Conservation (phyloP, 2,113 vertebrate species). For the Syngnathus scovelli region DNA sequence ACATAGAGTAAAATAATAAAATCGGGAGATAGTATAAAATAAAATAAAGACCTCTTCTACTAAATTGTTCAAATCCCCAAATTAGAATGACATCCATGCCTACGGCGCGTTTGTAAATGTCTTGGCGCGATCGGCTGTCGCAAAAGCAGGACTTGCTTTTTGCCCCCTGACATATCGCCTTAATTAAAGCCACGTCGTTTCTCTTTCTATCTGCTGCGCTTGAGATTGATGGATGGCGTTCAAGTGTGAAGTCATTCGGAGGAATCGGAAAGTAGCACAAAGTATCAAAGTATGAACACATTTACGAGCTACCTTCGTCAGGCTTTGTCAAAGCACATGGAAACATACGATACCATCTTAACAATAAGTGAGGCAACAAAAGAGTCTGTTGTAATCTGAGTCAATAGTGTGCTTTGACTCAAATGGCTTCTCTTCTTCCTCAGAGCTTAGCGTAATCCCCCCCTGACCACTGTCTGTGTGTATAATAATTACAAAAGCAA, state of each 20-base stretch:
- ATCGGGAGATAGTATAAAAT: too few relatives aligned
- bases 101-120: background rate
- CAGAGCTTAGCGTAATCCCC: constrained; percentile 24
- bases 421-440: constrained; percentile 22
- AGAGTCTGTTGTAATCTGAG: constrained; percentile 31
- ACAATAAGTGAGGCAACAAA: constrained; percentile 15
- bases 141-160: background rate
- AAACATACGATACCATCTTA: constrained; percentile 8
- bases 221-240: constrained; percentile 31
- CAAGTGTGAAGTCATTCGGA: constrained; percentile 24
- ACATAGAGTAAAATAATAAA: too few relatives aligned
- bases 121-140: constrained; percentile 2
- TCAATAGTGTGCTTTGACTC: constrained; percentile 32
- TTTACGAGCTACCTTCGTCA: background rate
- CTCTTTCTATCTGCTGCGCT: constrained; percentile 16
- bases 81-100: background rate
- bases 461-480: constrained; percentile 6
- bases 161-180: background rate
- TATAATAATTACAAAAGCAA: constrained; percentile 1
- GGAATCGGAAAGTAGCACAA: constrained; percentile 22
- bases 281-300: too few relatives aligned
- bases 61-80: background rate
- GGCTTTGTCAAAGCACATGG: constrained; percentile 1
- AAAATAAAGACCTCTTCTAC: background rate
- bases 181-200: constrained; percentile 1